phyloP scores from a whole-genome alignment of 64 coral and sea anemone species.

The Anthopleura sola region DNA sequence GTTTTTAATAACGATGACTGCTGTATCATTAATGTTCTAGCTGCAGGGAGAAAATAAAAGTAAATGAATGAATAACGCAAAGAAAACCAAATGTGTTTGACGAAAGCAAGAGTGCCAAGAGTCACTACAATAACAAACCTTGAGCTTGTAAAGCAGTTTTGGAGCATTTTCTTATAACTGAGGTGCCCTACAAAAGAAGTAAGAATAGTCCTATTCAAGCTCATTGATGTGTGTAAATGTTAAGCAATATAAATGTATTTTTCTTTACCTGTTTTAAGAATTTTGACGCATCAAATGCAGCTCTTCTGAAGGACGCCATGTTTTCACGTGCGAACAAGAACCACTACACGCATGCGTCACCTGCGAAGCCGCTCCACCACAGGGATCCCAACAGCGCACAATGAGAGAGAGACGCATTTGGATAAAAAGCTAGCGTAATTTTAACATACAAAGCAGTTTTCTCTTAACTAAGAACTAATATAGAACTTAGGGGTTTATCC shows the following conservation, averaged over 20 bases:
- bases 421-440: no score
- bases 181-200: not conserved
- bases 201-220: not conserved
- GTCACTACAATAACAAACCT: not conserved
- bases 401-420: no score
- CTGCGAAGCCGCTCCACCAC: not conserved
- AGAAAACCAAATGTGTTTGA: not conserved
- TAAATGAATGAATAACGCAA: not conserved
- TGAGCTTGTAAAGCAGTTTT: not conserved
- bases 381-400: not conserved
- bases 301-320: not conserved
- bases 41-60: not conserved
- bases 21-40: conserved; percentile 13
- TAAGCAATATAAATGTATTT: not conserved
- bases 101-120: not conserved
- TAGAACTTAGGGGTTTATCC: no score
- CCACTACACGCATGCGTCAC: not conserved
- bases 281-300: conserved; percentile 5
- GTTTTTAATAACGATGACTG: not conserved
- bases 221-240: not conserved
- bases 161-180: not conserved
- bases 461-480: no score
- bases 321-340: conserved; percentile 8
- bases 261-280: conserved; percentile 3
- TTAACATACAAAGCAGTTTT: no score